Base-by-base conservation (phyloP, 2,113 vertebrate species). In the Morone saxatilis region DNA sequence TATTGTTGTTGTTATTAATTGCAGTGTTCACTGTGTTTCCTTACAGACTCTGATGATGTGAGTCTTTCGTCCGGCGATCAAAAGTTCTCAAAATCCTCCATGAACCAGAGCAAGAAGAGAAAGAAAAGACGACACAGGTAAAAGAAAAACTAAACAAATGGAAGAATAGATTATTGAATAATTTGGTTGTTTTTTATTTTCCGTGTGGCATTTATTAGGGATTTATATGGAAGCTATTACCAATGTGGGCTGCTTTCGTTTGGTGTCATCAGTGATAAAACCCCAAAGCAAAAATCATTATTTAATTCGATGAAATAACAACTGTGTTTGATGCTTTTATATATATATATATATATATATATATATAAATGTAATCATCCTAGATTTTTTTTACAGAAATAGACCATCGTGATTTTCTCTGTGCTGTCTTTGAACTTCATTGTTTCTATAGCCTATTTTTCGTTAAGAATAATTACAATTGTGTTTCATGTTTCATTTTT, bases 61-160 rank as follows among this genome's bases (percentile, higher is more conserved):
- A 92, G 92, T 71, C 69, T 91, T 1, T 98, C 97, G 41, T 97
- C 98, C 75, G 96, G 96, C 66, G 98, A 99, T 87, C 95, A 97
- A 14, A 97, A 97, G 94, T 95, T 97, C 89, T 96, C 96, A 66
- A 98, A 98, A 92, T 97, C 97, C 6, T 96, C 97, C 36, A 80
- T 98, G 93, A 96, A 94, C 82, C 97, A 99, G 92, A 98, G 96
- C 94, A 99, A 99, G 94, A 99, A 99, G 90, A 94, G 98, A 70
- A 99, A 99, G 96, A 99, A 99, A 94, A 95, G 98, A 87, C 90
- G 98, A 71, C 98, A 99, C 96, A 97, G 98, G 98, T 99, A 89
- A 80, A 70, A 1, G 7, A 45, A 67, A 43, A 7, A 38, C 1
- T 7, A 10, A 51, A 25, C 4, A 25, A 31, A 65, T 7, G 10